A percentile compares a stretch with the other conserved stretches of the same genome.
phyloP scores from a whole-genome alignment of 1,140 invertebrate genomes.

The Cepaea nemoralis region DNA sequence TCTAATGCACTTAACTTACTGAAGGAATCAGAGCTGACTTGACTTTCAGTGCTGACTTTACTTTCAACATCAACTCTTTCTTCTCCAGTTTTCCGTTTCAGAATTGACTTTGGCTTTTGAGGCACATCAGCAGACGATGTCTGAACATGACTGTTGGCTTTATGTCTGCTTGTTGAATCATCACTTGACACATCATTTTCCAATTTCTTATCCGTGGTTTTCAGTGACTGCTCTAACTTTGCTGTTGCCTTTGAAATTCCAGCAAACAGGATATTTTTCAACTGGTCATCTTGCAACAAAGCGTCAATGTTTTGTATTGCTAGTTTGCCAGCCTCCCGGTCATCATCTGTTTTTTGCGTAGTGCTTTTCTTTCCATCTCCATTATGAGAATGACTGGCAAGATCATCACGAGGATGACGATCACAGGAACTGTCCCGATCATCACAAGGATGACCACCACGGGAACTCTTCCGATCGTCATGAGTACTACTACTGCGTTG shows the following conservation, averaged over 20 bases:
- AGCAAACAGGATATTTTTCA: conserved; percentile 39
- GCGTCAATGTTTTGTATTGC: conserved; percentile 13
- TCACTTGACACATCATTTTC: neutral
- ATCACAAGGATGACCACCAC: neutral
- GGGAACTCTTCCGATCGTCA: too few species aligned
- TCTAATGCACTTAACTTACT: conserved; percentile 21
- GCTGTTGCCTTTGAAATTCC: conserved; percentile 39
- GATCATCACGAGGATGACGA: too few species aligned
- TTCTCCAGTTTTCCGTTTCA: conserved; percentile 28
- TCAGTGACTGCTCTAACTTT: conserved; percentile 32
- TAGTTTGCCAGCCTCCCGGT: neutral
- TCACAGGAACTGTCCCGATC: neutral
- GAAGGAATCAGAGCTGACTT: neutral
- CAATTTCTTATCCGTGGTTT: neutral
- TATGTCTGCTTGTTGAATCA: neutral
- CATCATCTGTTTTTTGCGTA: neutral
- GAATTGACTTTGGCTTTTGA: conserved; percentile 26
- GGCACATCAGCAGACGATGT: neutral
- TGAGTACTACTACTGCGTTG: too few species aligned
- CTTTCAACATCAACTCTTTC: neutral
- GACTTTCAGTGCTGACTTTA: neutral
- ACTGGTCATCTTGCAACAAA: conserved; percentile 28
- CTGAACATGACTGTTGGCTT: neutral
- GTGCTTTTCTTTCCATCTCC: neutral
- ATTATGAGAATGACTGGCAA: neutral